Percentiles rank a stretch among this genome's conserved stretches.
Conservation (phyloP, 2,113 vertebrate genomes). For the Phaethon lepturus region DNA sequence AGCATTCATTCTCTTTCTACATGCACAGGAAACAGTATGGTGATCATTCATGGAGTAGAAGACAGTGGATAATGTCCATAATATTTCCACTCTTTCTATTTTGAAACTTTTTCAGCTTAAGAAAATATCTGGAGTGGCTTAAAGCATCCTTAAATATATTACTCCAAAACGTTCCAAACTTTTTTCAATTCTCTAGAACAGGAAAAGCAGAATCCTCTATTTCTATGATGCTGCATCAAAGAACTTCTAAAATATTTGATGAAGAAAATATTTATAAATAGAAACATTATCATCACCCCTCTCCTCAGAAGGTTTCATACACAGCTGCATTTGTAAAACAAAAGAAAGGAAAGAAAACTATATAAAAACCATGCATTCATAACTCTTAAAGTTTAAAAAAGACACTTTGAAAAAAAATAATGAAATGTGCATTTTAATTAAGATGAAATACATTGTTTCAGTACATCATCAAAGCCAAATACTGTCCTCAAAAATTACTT, state of each 20-base stretch:
- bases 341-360: background rate
- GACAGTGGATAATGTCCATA: background rate
- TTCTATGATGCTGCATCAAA: background rate
- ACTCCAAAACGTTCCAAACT: background rate
- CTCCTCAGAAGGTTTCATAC: background rate
- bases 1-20: background rate
- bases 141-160: background rate
- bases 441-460: background rate
- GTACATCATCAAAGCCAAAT: background rate
- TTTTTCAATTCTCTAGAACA: background rate
- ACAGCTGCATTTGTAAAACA: background rate
- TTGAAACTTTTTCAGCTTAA: background rate
- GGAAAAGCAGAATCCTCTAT: background rate
- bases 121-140: background rate
- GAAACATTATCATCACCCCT: background rate
- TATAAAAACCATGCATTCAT: background rate
- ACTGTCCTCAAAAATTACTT: background rate
- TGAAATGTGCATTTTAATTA: background rate
- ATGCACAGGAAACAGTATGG: background rate
- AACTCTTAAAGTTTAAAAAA: background rate
- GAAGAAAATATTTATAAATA: background rate
- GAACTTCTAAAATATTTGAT: background rate
- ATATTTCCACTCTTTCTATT: background rate
- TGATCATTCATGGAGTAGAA: background rate
- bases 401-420: background rate